Percentiles rank a stretch among this genome's conserved stretches.
Conservation (phyloP, 2,888 invertebrate species). For the Parnassius apollo region DNA sequence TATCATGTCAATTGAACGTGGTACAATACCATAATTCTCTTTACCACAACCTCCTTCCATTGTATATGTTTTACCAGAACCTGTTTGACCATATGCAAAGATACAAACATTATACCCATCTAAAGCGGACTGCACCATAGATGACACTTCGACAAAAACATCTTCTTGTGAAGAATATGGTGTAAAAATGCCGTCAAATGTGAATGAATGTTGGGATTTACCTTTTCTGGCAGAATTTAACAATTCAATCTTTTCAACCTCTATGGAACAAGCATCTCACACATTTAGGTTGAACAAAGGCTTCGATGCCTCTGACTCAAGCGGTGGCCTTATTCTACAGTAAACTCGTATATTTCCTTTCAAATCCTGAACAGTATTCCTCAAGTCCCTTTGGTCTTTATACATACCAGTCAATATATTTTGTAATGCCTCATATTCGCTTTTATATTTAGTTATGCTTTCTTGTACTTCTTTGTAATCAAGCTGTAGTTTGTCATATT, state of each 20-base stretch:
- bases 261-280: conserved; percentile 82
- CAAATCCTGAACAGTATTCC: conserved; percentile 88
- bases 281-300: conserved; percentile 79
- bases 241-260: conserved; percentile 79
- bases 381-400: conserved; percentile 83
- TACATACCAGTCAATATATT: conserved; percentile 75
- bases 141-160: conserved; percentile 91
- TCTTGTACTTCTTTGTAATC: conserved; percentile 63
- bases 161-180: conserved; percentile 86
- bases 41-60: conserved; percentile 89
- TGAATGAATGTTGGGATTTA: conserved; percentile 83
- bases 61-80: conserved; percentile 94
- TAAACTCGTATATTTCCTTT: conserved; percentile 91
- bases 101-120: conserved; percentile 96
- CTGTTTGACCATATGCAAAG: conserved; percentile 95
- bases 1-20: conserved; percentile 89
- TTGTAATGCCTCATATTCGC: conserved; percentile 64
- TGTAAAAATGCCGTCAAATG: conserved; percentile 92
- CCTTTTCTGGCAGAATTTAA: conserved; percentile 71
- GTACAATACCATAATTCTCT: conserved; percentile 89
- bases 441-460: conserved; percentile 55
- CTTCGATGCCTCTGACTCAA: conserved; percentile 80
- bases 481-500: conserved; percentile 66
- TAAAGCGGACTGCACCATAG: conserved; percentile 91
- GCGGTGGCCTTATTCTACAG: conserved; percentile 87